phyloP scores from a whole-genome alignment of 2,888 invertebrate genomes.

The Scaeva pyrastri region DNA sequence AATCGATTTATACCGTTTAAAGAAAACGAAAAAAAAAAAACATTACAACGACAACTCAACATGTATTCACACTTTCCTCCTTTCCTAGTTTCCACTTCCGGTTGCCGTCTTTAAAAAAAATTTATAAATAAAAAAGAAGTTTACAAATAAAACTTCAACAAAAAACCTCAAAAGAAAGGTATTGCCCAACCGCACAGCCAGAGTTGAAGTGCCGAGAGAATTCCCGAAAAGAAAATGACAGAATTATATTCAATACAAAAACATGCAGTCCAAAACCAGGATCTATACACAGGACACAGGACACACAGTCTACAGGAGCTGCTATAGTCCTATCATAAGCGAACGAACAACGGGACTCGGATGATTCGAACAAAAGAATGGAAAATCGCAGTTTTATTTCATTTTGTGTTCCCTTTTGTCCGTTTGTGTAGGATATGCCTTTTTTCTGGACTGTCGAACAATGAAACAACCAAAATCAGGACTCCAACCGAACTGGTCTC shows the following conservation, averaged over 20 bases:
- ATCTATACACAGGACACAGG: no score
- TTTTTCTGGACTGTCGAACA: constrained; percentile 51
- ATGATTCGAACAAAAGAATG: constrained; percentile 58
- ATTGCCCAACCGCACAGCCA: not conserved
- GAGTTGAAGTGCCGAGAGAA: not conserved
- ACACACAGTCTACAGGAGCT: not conserved
- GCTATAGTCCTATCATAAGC: not conserved
- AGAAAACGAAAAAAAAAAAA: no score
- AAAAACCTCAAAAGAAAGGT: constrained; percentile 9
- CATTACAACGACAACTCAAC: constrained; percentile 57
- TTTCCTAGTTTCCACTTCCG: not conserved
- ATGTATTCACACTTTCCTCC: constrained; percentile 47
- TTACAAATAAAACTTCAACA: not conserved
- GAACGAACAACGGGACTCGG: constrained; percentile 18
- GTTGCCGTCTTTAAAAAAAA: not conserved
- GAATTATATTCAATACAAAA: constrained; percentile 29
- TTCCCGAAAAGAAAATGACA: constrained; percentile 19
- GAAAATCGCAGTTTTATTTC: constrained; percentile 52
- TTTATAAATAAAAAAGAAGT: not conserved
- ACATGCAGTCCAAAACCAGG: not conserved
- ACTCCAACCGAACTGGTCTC: constrained; percentile 16
- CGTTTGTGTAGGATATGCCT: not conserved
- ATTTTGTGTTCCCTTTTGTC: constrained; percentile 29
- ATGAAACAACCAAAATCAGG: constrained; percentile 54
- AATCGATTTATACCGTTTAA: constrained; percentile 67